Evolutionary conservation across 2,888 invertebrate species (phyloP), one percentile per base, ranked within the genome.

Genomic region (Dryomyza anilis): DNA sequence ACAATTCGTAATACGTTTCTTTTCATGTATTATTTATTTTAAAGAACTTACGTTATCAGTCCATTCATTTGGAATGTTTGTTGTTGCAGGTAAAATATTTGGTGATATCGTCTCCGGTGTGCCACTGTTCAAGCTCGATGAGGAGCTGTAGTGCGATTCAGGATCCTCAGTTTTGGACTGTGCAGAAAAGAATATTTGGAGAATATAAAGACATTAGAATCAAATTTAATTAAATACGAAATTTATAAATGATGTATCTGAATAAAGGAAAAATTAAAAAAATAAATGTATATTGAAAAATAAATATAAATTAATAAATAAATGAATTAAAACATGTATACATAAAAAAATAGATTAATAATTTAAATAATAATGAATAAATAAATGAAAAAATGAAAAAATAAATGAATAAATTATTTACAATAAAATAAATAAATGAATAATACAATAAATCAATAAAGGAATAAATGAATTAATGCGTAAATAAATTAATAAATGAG

Each of bases 61-160:
- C 83, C 83, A 82, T 63, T 83, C 83, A 67, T 74, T 75, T 69
- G 74, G 67, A 69, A 66, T 70, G 67, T 69, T 72, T 21, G 69
- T 50, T 56, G 58, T 45, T 50, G 46, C 29, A 45, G 77, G 72
- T 67, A 74, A 52, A 64, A 72, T 72, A 43, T 71, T 72, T 55
- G 78, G 75, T 59, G 61, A 53, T 39, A 74, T 76, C 25, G 73
- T 71, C 69, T 87, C 87, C 12, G 86, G 85, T 2, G 85, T 82
- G 56, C 85, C 79, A 68, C 87, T 87, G 73, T 86, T 87, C 43
- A 88, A 77, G 64, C 87, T 88, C 2, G 89, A 89, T 5, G 87
- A 86, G 4, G 90, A 90, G 73, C 89, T 89, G 73, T 89, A 89
- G 64, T 87, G 85, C 66, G 89, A 89, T 67, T 87, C 86, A 52